These are phyloP conservation scores for Beris morrisii DNA, from an alignment of 2,888 invertebrate species.

Conservation along the genomic window DNA sequence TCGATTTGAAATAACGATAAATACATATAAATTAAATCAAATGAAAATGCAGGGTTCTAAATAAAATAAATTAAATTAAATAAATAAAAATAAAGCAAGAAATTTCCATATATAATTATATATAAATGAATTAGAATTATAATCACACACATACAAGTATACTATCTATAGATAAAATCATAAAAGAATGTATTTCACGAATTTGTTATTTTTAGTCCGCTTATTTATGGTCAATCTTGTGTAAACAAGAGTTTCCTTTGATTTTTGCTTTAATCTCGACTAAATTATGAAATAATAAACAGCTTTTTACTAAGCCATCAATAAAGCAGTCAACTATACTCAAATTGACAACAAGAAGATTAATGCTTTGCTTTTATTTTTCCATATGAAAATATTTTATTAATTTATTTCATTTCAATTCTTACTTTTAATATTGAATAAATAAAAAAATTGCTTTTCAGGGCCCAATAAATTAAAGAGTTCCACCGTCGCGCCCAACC, in stretches of 20 bases:
- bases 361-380: too few species aligned
- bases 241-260: too few species aligned
- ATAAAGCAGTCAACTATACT: too few species aligned
- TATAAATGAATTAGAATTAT: not conserved
- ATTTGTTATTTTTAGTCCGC: too few species aligned
- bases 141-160: not conserved
- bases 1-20: too few species aligned
- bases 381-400: not conserved
- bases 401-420: not conserved
- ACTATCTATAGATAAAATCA: not conserved
- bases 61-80: constrained; percentile 15
- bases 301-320: too few species aligned
- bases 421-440: not conserved
- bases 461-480: not conserved
- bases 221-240: too few species aligned
- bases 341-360: too few species aligned
- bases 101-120: not conserved
- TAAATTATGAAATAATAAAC: too few species aligned
- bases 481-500: too few species aligned
- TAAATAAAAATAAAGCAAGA: not conserved
- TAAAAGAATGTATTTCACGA: too few species aligned
- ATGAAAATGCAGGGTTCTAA: constrained; percentile 31
- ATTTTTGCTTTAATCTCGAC: too few species aligned
- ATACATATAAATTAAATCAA: not conserved
- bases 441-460: not conserved